Base-by-base conservation (phyloP, 2,888 invertebrate species). In the Platycheirus rosarum region DNA sequence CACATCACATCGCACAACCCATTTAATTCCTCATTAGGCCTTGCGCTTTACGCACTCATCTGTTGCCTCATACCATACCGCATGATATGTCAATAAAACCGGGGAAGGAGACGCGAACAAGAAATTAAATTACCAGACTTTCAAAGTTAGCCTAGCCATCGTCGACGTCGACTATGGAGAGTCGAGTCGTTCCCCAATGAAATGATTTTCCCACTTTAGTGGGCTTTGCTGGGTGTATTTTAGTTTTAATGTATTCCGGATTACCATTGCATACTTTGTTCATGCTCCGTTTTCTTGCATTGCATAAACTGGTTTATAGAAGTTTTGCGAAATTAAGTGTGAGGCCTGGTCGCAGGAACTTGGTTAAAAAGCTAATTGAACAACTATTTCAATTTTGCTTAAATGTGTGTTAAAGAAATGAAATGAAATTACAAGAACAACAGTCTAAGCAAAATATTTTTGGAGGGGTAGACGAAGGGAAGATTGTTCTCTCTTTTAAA, bases 11-110 rank as follows among this genome's bases (percentile, higher is more conserved):
- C 57, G 16, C 69, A 70, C 70, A 70, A 60, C 48, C 40, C 70
- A 60, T 53, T 71, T 71, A 71, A 71, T 71, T 63, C 53, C 62
- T 71, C 71, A 71, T 71, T 63, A 71, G 63, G 35, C 62, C 53
- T 63, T 71, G 42, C 51, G 44, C 46, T 71, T 71, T 46, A 53
- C 63, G 53, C 53, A 62, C 62, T 62, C 42, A 35, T 63, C 42
- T 23, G 18, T 40, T 23, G 29, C 14, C 42, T 20, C 60, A 29
- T 49, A 13, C 20, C 23, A 51, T n/a, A n/a, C n/a, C n/a, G n/a
- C n/a, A n/a, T 51, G 51, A 29, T 51, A 51, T 49, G 51, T 60
- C 42, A 62, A 71, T 40, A 62, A 49, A 60, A 62, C 5, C n/a
- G 40, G 49, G 20, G 29, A 42, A 20, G 13, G 49, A 42, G 60